These are phyloP conservation scores for Scaptomyza parva DNA, from an alignment of 2,888 invertebrate genomes.

Conservation along the genomic window DNA sequence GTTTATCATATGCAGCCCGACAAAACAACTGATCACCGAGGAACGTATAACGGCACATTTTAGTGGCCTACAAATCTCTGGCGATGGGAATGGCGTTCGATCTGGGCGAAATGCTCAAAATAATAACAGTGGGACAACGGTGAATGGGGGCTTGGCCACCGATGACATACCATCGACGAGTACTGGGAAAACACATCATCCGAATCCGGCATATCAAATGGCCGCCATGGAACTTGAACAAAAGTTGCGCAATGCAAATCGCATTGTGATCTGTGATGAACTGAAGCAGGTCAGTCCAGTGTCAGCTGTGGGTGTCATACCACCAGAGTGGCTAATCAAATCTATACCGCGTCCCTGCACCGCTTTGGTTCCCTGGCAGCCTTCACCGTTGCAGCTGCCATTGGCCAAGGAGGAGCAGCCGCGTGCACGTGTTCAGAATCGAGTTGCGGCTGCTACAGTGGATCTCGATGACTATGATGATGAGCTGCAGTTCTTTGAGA, in stretches of 20 bases:
- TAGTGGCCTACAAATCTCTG: slow-evolving; percentile 90
- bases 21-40: slow-evolving; percentile 92
- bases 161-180: slow-evolving; percentile 77
- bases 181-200: slow-evolving; percentile 72
- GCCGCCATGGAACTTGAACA: slow-evolving; percentile 83
- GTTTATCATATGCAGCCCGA: slow-evolving; percentile 84
- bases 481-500: slow-evolving; percentile 77
- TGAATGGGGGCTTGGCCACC: slow-evolving; percentile 67
- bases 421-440: not conserved
- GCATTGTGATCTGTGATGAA: slow-evolving; percentile 89
- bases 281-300: slow-evolving; percentile 87
- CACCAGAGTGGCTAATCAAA: slow-evolving; percentile 88
- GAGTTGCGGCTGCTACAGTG: not conserved
- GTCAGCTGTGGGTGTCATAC: slow-evolving; percentile 86
- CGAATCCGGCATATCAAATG: slow-evolving; percentile 81
- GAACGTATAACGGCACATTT: slow-evolving; percentile 94
- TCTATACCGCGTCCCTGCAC: slow-evolving; percentile 88
- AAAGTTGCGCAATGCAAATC: slow-evolving; percentile 85
- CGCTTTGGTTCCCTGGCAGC: slow-evolving; percentile 93
- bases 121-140: slow-evolving; percentile 43
- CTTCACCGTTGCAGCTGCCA: slow-evolving; percentile 86
- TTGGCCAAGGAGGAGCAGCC: slow-evolving; percentile 33
- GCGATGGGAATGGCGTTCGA: slow-evolving; percentile 69
- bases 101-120: slow-evolving; percentile 26
- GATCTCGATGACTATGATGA: slow-evolving; percentile 77